Base-by-base conservation (phyloP, 1,140 invertebrate genomes). In the Sitodiplosis mosellana region DNA sequence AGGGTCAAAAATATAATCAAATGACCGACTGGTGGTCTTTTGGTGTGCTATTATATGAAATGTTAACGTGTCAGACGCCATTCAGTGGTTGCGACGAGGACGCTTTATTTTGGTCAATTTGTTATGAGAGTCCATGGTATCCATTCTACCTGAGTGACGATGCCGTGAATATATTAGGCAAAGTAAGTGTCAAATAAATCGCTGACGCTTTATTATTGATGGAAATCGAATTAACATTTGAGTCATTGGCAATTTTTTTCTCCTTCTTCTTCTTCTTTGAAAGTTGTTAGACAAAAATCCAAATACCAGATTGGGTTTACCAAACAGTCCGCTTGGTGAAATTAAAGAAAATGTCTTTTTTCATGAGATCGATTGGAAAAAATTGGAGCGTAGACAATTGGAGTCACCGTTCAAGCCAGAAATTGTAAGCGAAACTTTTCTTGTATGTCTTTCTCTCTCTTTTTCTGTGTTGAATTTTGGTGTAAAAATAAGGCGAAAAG, bases 11-110 rank as follows among this genome's bases (percentile, higher is more conserved):
- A 60, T 99, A 99, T 69, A 97, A 95, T 63, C 85, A 94, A 58
- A 76, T 88, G 21, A 95, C 99, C 6, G 95, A 99, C 70, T 99
- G 93, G 92, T 99, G 95, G 95, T 94, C 92, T 5, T 95, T 95
- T 65, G 95, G 94, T 33, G 87, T 98, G 42, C 69, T 97, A 20
- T 66, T 97, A 20, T 98, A 97, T 63, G 95, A 99, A 70, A 99
- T 99, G 94, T 69, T 98, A 51, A 86, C 93, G 27, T 94, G 94
- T 0, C 91, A 97, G 66, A 94, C 91, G 19, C 96, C 96, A 6
- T 99, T 99, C 69, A 92, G 90, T 58, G 95, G 94, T 45, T 91
- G 91, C 60, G 95, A 99, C 63, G 95, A 99, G 65, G 94, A 99
- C 59, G 94, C 99, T 67, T 72, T 99, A 36, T 98, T 99, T 68